Conservation (phyloP, 1,140 invertebrate genomes). For the Lepidurus packardi region DNA sequence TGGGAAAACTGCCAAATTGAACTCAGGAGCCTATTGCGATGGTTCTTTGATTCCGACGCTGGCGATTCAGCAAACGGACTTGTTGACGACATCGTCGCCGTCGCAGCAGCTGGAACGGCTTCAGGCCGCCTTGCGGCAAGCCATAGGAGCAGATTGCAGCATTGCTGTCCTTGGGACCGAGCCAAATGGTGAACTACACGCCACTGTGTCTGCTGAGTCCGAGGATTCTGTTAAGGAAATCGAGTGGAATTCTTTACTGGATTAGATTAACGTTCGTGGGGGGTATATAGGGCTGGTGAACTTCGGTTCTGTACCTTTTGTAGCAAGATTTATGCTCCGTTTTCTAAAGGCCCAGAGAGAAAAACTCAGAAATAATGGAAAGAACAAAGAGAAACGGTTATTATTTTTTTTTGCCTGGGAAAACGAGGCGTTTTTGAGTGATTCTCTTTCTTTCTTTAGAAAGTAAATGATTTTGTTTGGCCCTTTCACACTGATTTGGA, state of each 20-base stretch:
- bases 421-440: too few relatives aligned
- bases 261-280: not conserved
- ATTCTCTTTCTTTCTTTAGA: too few relatives aligned
- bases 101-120: not conserved
- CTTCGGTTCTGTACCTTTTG: not conserved
- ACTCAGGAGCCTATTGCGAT: not conserved
- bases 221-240: not conserved
- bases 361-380: too few relatives aligned
- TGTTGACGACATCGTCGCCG: not conserved
- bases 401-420: too few relatives aligned
- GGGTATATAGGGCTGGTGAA: not conserved
- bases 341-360: too few relatives aligned
- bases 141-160: not conserved
- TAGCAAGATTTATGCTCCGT: not conserved
- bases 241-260: slow-evolving; percentile 2
- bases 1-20: slow-evolving; percentile 7
- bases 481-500: too few relatives aligned
- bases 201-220: not conserved
- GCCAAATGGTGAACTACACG: not conserved
- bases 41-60: not conserved
- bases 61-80: not conserved
- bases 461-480: too few relatives aligned
- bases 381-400: too few relatives aligned
- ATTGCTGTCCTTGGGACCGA: not conserved
- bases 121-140: not conserved